These are phyloP conservation scores for Unio pictorum DNA, from an alignment of 2,888 invertebrate species.

Conservation along the genomic window DNA sequence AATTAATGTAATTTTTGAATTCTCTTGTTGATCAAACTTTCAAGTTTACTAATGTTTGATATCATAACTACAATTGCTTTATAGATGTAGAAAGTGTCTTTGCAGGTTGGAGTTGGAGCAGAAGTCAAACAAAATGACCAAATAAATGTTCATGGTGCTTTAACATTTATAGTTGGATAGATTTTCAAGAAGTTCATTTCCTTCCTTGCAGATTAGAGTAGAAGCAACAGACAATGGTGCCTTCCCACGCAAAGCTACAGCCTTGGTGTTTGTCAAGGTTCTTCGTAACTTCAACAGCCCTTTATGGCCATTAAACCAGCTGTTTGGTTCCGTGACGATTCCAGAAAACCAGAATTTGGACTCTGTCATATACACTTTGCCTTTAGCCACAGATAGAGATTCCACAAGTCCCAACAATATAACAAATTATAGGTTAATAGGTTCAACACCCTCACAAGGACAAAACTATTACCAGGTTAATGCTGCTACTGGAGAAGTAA, in stretches of 20 bases:
- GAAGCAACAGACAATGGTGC: slow-evolving; percentile 54
- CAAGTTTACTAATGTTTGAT: no score
- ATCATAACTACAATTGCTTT: no score
- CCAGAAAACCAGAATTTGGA: slow-evolving; percentile 35
- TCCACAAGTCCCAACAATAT: slow-evolving; percentile 42
- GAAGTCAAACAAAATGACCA: no score
- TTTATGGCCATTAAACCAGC: slow-evolving; percentile 14
- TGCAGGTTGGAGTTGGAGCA: no score
- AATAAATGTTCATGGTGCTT: no score
- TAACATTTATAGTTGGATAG: slow-evolving; percentile 4
- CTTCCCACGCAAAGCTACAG: slow-evolving; percentile 38
- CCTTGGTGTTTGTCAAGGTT: slow-evolving; percentile 47
- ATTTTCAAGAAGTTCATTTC: background rate
- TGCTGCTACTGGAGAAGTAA: slow-evolving; percentile 41
- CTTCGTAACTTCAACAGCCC: slow-evolving; percentile 44
- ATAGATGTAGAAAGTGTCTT: no score
- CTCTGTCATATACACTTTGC: slow-evolving; percentile 13
- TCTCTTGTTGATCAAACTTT: no score
- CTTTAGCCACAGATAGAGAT: slow-evolving; percentile 52
- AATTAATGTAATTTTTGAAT: no score
- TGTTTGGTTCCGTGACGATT: slow-evolving; percentile 18
- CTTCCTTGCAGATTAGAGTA: slow-evolving; percentile 41
- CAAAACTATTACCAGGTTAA: slow-evolving; percentile 43
- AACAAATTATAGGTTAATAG: slow-evolving; percentile 26
- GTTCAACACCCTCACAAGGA: slow-evolving; percentile 6